A percentile compares a stretch with the other conserved stretches of the same genome.
Conservation (phyloP, 2,797 vertebrate species). For the Channallabes apus region DNA sequence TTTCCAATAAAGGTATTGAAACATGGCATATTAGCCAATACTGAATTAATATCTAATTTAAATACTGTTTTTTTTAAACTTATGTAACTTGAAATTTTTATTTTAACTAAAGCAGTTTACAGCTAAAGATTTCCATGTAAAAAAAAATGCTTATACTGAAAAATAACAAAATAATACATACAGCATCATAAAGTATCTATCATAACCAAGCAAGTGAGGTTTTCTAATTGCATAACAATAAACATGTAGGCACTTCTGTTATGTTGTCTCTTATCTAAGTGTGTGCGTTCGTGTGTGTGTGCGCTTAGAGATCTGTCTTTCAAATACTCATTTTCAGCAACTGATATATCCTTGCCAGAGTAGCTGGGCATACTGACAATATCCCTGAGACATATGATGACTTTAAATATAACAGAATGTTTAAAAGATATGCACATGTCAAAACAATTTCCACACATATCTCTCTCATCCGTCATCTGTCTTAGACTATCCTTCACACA, state of each 20-base stretch:
- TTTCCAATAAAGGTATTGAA: background rate
- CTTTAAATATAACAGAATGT: background rate
- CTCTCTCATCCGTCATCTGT: background rate
- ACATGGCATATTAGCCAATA: background rate
- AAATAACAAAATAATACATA: background rate
- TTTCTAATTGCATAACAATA: background rate
- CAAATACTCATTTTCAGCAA: background rate
- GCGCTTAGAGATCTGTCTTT: background rate
- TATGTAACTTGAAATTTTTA: background rate
- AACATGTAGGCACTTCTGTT: background rate
- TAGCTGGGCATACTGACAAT: background rate
- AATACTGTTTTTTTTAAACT: background rate
- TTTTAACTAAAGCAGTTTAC: background rate
- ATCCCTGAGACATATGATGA: background rate
- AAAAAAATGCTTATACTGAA: background rate
- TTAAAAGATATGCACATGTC: background rate
- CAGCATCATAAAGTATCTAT: background rate
- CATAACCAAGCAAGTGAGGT: background rate
- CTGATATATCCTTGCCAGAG: background rate
- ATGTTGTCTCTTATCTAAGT: background rate
- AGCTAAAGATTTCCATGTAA: background rate
- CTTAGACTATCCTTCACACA: background rate
- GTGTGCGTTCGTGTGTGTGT: too few relatives aligned
- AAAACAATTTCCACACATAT: background rate
- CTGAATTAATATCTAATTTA: background rate